Conservation (phyloP, 1,140 invertebrate species). For the Elymnias hypermnestra region DNA sequence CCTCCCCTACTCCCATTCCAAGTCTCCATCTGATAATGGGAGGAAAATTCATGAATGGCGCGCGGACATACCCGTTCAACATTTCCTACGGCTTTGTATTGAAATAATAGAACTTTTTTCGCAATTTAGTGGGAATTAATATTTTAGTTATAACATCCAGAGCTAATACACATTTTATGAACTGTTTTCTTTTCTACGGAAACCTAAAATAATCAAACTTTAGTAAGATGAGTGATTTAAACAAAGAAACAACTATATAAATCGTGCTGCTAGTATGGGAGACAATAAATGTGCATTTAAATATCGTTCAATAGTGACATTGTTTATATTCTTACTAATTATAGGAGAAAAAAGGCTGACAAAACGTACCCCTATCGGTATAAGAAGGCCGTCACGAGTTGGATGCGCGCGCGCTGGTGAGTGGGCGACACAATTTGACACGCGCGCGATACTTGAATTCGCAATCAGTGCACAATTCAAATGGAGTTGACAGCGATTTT, state of each 20-base stretch:
- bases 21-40: slow-evolving; percentile 33
- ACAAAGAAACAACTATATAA: too few relatives aligned
- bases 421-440: slow-evolving; percentile 54
- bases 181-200: too few relatives aligned
- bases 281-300: too few relatives aligned
- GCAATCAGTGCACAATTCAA: slow-evolving; percentile 32
- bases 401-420: slow-evolving; percentile 18
- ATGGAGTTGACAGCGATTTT: slow-evolving; percentile 8
- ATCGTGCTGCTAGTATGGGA: too few relatives aligned
- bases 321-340: too few relatives aligned
- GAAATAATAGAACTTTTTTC: too few relatives aligned
- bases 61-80: slow-evolving; percentile 26
- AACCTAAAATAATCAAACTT: too few relatives aligned
- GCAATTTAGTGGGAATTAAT: too few relatives aligned
- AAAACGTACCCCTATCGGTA: slow-evolving; percentile 15
- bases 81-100: background rate
- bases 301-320: too few relatives aligned
- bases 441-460: slow-evolving; percentile 48
- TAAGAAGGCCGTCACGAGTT: slow-evolving; percentile 18
- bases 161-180: too few relatives aligned
- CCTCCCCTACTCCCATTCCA: slow-evolving; percentile 19
- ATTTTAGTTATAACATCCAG: too few relatives aligned
- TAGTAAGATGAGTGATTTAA: too few relatives aligned
- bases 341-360: background rate
- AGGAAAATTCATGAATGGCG: slow-evolving; percentile 63